Evolutionary conservation across 1,140 invertebrate genomes (phyloP), one percentile per base, ranked within the genome.

Genomic region (Eumeta japonica): DNA sequence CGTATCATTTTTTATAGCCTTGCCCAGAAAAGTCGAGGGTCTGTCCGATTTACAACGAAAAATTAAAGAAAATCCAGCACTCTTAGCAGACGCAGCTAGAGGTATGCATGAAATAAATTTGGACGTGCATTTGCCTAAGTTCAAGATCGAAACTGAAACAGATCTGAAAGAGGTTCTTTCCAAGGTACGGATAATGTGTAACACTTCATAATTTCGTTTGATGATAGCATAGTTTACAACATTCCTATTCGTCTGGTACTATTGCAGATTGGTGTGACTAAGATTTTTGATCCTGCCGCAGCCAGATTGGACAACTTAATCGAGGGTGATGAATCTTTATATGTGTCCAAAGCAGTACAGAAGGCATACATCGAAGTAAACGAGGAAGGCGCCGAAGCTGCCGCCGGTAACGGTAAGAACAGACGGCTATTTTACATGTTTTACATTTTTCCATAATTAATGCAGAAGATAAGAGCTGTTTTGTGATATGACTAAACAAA

Each of bases 351-450:
- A 10, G 67, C 65, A 12, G 39, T 51, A 32, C 67, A 72, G 37
- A 70, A 67, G 41, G 65, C 62, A 17, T 67, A 65, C 28, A 67
- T 72, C 35, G 65, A 73, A 37, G 62, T 70, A 1, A 66, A 70
- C 33, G 65, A 73, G 28, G 68, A 70, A 33, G 68, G 68, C 0
- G 62, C 68, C 2, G 62, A 70, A 27, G 65, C 67, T 0, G 62
- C 67, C 2, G 63, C 67, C 0, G 63, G 65, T n/a, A 66, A 62
- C 1, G 63, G 67, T 73, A 49, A 52, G n/a, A n/a, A n/a, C n/a
- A n/a, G n/a, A n/a, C n/a, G n/a, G n/a, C n/a, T n/a, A n/a, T n/a
- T n/a, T n/a, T n/a, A n/a, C n/a, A n/a, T n/a, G n/a, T n/a, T n/a
- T n/a, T n/a, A n/a, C n/a, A n/a, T n/a, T n/a, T n/a, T n/a, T n/a